Conservation (phyloP, 2,888 invertebrate species). For the Strigamia maritima region DNA sequence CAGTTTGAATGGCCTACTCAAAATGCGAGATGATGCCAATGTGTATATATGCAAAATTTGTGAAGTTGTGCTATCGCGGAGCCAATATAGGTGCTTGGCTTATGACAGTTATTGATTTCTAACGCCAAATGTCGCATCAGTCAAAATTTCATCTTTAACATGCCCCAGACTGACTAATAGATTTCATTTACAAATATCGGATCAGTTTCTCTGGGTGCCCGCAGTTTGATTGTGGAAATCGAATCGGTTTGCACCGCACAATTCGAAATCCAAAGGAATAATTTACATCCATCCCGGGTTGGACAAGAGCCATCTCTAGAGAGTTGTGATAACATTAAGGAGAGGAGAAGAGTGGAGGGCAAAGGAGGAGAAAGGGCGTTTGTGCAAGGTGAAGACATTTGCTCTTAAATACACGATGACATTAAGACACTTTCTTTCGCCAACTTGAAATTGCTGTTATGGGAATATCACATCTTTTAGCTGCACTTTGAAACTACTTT, state of each 20-base stretch:
- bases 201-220: background rate
- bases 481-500: conserved; percentile 4
- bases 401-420: conserved; percentile 4
- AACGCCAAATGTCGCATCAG: background rate
- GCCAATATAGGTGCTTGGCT: background rate
- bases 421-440: conserved; percentile 1
- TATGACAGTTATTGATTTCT: background rate
- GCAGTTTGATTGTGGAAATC: background rate
- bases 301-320: conserved; percentile 4
- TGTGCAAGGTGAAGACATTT: conserved; percentile 4
- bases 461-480: conserved; percentile 4
- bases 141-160: background rate
- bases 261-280: background rate
- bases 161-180: background rate
- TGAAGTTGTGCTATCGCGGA: background rate
- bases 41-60: conserved; percentile 4
- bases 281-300: background rate
- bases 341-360: background rate
- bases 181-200: background rate
- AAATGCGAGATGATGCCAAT: conserved; percentile 4
- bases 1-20: conserved; percentile 4
- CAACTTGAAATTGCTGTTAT: background rate
- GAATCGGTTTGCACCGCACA: background rate
- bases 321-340: background rate
- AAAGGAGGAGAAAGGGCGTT: background rate